These are phyloP conservation scores for Neopelma chrysocephalum DNA, from an alignment of 2,797 vertebrate species.

Conservation along the genomic window DNA sequence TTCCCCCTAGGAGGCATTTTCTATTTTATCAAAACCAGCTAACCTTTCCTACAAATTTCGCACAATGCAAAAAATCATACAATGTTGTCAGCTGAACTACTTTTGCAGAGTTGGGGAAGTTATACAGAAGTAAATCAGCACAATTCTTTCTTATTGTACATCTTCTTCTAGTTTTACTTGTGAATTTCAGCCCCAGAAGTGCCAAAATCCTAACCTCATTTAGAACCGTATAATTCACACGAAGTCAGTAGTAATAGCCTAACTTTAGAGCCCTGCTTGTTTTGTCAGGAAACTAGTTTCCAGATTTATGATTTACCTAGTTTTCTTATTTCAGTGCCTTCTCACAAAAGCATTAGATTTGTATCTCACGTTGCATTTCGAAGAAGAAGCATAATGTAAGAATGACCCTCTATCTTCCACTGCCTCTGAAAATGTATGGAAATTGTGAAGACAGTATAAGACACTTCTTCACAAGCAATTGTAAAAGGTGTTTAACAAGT, in stretches of 20 bases:
- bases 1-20: not conserved
- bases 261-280: not conserved
- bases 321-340: not conserved
- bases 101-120: not conserved
- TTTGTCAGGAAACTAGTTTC: not conserved
- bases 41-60: not conserved
- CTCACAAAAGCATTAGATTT: not conserved
- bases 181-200: not conserved
- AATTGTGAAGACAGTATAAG: not conserved
- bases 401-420: not conserved
- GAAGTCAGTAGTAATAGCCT: not conserved
- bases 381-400: not conserved
- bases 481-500: not conserved
- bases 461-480: not conserved
- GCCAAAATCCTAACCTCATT: not conserved
- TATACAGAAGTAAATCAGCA: not conserved
- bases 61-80: not conserved
- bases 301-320: not conserved
- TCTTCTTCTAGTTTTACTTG: not conserved
- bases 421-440: not conserved
- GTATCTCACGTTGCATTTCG: not conserved
- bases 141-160: not conserved
- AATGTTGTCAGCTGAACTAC: not conserved
- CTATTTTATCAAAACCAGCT: slow-evolving; percentile 16
- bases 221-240: not conserved